Evolutionary conservation across 2,888 invertebrate species (phyloP).

Genomic region (Ypsolopha sequella): DNA sequence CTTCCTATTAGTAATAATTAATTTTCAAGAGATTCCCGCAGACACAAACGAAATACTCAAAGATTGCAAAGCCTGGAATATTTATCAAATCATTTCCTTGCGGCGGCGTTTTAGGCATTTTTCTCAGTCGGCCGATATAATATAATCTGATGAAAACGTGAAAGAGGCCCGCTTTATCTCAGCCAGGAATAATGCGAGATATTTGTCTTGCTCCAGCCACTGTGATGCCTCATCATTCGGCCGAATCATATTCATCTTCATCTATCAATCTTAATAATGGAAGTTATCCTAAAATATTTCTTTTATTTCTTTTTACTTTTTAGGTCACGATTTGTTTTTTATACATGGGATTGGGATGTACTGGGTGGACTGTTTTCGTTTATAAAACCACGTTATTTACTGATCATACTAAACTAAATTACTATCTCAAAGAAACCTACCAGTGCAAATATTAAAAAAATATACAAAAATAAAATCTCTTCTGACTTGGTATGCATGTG

Average conservation of each 20-base stretch:
- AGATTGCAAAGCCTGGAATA: too few species aligned
- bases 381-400: too few species aligned
- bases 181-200: constrained; percentile 39
- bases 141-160: constrained; percentile 44
- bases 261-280: constrained; percentile 38
- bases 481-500: too few species aligned
- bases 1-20: too few species aligned
- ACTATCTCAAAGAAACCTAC: too few species aligned
- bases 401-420: too few species aligned
- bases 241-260: constrained; percentile 38
- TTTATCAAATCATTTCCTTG: not conserved
- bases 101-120: not conserved
- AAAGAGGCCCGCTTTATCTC: constrained; percentile 48
- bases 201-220: constrained; percentile 38
- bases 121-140: constrained; percentile 25
- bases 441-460: too few species aligned
- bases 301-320: constrained; percentile 13
- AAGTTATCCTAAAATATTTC: constrained; percentile 16
- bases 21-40: too few species aligned
- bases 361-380: too few species aligned
- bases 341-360: too few species aligned
- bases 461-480: too few species aligned
- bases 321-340: not conserved
- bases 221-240: constrained; percentile 34
- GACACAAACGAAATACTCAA: too few species aligned